Percentiles rank a stretch among this genome's conserved stretches.
Evolutionary conservation across 2,797 vertebrate species (phyloP).

Genomic region (Peromyscus attwateri): DNA sequence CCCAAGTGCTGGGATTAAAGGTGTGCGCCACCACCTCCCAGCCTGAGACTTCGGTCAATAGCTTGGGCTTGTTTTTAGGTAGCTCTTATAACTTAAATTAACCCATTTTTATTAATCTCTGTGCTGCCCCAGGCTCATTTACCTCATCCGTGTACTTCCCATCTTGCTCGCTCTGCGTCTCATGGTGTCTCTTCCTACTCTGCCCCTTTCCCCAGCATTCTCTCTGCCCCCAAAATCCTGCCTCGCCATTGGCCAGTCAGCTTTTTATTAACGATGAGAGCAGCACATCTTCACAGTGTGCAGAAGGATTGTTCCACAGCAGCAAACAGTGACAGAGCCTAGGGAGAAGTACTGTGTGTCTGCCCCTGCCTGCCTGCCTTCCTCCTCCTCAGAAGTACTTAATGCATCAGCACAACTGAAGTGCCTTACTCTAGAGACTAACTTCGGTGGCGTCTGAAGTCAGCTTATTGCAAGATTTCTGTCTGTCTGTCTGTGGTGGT

Average conservation of each 20-base stretch:
- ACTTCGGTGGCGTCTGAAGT: conserved; percentile 22
- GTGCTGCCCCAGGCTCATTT: background rate
- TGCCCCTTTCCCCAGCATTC: background rate
- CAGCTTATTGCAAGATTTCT: conserved; percentile 45
- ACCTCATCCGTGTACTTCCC: background rate
- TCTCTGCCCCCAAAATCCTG: background rate
- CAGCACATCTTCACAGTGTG: background rate
- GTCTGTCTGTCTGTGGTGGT: no score
- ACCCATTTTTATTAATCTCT: background rate
- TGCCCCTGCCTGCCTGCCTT: background rate
- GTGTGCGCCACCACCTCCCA: no score
- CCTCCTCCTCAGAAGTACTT: conserved; percentile 13
- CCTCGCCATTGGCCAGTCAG: background rate
- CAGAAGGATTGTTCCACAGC: background rate
- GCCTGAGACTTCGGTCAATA: background rate
- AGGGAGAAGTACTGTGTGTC: conserved; percentile 16
- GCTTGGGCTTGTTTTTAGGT: background rate
- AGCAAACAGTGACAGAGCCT: background rate
- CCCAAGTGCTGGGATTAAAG: no score
- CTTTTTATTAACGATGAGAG: background rate
- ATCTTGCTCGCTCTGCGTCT: background rate
- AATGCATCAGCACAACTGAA: background rate
- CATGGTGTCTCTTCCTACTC: background rate
- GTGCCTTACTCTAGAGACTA: background rate
- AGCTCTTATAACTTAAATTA: background rate